These are phyloP conservation scores for Stenurella melanura DNA, from an alignment of 2,888 invertebrate genomes.

Conservation along the genomic window DNA sequence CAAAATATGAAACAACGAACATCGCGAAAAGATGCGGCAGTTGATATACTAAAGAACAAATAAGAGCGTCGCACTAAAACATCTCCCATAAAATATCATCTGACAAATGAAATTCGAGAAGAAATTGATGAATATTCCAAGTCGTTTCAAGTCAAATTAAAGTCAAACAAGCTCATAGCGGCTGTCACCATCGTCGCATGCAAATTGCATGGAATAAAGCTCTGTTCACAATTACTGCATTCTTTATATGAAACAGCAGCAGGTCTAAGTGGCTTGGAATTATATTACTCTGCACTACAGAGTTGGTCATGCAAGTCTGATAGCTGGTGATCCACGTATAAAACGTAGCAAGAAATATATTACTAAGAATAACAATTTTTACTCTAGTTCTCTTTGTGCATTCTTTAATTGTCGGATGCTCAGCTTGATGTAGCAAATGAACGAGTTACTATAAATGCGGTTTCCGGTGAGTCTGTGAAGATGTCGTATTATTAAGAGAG, in stretches of 20 bases:
- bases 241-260: slow-evolving; percentile 45
- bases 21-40: not conserved
- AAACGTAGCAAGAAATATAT: not conserved
- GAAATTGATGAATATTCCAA: slow-evolving; percentile 64
- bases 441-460: no score
- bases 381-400: not conserved
- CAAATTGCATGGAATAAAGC: slow-evolving; percentile 52
- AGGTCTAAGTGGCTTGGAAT: slow-evolving; percentile 18
- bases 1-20: not conserved
- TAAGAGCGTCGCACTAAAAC: not conserved
- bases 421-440: no score
- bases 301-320: not conserved
- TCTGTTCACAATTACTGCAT: slow-evolving; percentile 52
- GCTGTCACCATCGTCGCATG: slow-evolving; percentile 55
- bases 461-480: no score
- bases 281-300: slow-evolving; percentile 10
- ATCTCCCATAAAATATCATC: slow-evolving; percentile 52
- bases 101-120: slow-evolving; percentile 59
- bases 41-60: not conserved
- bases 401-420: no score
- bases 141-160: slow-evolving; percentile 63
- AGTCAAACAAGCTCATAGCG: slow-evolving; percentile 62
- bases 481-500: no score
- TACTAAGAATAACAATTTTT: not conserved
- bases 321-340: not conserved